Evolutionary conservation across 2,888 invertebrate genomes (phyloP).

Genomic region (Hetaerina titia): DNA sequence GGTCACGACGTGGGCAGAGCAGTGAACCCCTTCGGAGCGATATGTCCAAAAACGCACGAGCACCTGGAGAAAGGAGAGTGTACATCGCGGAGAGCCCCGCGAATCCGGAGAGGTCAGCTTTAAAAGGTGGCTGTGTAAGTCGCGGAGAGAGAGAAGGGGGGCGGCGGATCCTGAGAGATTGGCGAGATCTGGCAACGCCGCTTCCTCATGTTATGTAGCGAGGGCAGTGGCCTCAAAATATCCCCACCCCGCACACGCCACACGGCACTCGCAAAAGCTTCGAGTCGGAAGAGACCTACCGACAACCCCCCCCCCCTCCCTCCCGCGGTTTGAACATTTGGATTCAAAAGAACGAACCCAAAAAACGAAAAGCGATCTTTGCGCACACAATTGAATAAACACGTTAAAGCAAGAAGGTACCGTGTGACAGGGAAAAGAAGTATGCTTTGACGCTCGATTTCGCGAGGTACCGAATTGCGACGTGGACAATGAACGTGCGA

Average conservation of each 20-base stretch:
- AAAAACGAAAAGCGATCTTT: not conserved
- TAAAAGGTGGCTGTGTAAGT: conserved; percentile 46
- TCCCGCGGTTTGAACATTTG: not conserved
- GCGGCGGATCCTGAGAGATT: conserved; percentile 33
- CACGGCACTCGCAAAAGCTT: conserved; percentile 48
- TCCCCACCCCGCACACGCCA: conserved; percentile 16
- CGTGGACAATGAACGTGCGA: not conserved
- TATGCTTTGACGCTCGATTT: not conserved
- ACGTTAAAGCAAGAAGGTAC: not conserved
- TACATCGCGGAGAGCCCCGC: not conserved
- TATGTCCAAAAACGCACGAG: conserved; percentile 37
- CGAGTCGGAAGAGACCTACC: conserved; percentile 21
- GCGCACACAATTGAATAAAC: not conserved
- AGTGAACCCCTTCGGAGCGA: conserved; percentile 51
- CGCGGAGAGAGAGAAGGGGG: conserved; percentile 61
- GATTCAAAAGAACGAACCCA: not conserved
- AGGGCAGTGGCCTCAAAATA: conserved; percentile 64
- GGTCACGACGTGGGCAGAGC: conserved; percentile 46
- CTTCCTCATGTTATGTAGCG: conserved; percentile 63
- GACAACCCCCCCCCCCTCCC: too few species aligned
- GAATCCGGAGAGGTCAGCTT: conserved; percentile 62
- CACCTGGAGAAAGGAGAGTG: conserved; percentile 13
- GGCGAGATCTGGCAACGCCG: conserved; percentile 17
- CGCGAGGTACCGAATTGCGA: not conserved
- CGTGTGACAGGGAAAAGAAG: too few species aligned